These are phyloP conservation scores for Dolichomitus sp. DNA, from an alignment of 2,888 invertebrate species.

Conservation along the genomic window DNA sequence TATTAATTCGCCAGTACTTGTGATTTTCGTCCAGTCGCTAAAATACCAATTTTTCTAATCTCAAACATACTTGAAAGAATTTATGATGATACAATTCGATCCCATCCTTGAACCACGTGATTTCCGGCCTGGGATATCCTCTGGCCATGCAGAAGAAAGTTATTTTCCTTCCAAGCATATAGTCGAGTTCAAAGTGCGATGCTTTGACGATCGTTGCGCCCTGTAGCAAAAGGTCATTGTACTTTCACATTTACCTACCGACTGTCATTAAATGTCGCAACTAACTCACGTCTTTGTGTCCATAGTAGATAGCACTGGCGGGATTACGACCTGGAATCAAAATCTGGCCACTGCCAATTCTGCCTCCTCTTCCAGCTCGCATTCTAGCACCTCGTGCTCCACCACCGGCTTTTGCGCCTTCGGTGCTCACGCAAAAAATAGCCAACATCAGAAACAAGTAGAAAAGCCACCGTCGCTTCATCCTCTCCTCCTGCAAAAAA, in stretches of 20 bases:
- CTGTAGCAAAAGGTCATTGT: constrained; percentile 82
- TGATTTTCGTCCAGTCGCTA: neutral
- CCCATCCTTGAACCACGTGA: constrained; percentile 93
- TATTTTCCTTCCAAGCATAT: constrained; percentile 92
- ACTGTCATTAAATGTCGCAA: constrained; percentile 13
- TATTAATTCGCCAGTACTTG: no score
- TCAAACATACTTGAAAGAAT: constrained; percentile 89
- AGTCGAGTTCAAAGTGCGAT: constrained; percentile 91
- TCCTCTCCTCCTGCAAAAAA: constrained; percentile 68
- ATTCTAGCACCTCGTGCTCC: constrained; percentile 74
- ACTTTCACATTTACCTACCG: constrained; percentile 57
- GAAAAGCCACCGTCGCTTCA: constrained; percentile 74
- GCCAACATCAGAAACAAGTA: constrained; percentile 71
- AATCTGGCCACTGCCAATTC: constrained; percentile 87
- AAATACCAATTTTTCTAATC: constrained; percentile 2
- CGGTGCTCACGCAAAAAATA: constrained; percentile 71
- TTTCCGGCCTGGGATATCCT: constrained; percentile 91
- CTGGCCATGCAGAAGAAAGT: constrained; percentile 92
- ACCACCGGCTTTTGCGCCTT: constrained; percentile 77
- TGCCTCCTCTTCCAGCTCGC: constrained; percentile 83
- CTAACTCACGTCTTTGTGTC: constrained; percentile 89
- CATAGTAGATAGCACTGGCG: constrained; percentile 89
- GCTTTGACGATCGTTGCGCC: constrained; percentile 91
- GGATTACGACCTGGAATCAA: constrained; percentile 88
- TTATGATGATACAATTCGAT: constrained; percentile 91